A percentile compares a stretch with the other conserved stretches of the same genome.
Evolutionary conservation across 2,888 invertebrate genomes (phyloP).

Genomic region (Lissocephala sabroskyi): DNA sequence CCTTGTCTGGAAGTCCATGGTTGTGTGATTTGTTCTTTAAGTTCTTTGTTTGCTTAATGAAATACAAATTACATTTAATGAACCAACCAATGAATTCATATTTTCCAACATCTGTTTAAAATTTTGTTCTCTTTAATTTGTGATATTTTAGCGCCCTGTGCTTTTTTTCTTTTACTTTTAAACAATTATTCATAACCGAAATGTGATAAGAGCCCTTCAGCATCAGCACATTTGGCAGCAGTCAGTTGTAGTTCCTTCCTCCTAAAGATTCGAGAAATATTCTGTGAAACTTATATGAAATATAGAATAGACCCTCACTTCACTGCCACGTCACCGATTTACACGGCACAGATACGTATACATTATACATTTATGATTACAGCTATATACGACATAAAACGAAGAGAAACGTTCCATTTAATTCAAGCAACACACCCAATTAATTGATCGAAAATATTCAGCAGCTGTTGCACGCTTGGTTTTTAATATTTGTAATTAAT

Average conservation of each 20-base stretch:
- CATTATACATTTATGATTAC: constrained; percentile 28
- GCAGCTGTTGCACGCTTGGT: constrained; percentile 51
- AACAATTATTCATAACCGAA: constrained; percentile 7
- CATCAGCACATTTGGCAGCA: background rate
- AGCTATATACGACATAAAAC: constrained; percentile 28
- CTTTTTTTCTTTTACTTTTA: constrained; percentile 14
- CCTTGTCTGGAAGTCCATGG: no score
- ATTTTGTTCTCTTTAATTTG: constrained; percentile 44
- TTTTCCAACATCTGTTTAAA: constrained; percentile 13
- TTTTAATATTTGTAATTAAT: constrained; percentile 60
- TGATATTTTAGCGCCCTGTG: constrained; percentile 35
- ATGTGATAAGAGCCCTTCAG: constrained; percentile 23
- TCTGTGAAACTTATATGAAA: no score
- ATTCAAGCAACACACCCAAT: no score
- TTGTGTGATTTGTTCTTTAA: constrained; percentile 33
- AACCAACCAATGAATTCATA: no score
- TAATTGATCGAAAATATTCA: constrained; percentile 26
- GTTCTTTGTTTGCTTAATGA: constrained; percentile 7
- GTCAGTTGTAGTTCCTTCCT: background rate
- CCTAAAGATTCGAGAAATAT: no score
- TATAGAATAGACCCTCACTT: background rate
- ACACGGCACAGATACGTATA: constrained; percentile 6
- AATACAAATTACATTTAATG: constrained; percentile 17
- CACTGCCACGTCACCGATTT: constrained; percentile 1
- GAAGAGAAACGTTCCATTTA: background rate